Conservation (phyloP, 2,797 vertebrate species). For the Bryconaethiops microstoma region DNA sequence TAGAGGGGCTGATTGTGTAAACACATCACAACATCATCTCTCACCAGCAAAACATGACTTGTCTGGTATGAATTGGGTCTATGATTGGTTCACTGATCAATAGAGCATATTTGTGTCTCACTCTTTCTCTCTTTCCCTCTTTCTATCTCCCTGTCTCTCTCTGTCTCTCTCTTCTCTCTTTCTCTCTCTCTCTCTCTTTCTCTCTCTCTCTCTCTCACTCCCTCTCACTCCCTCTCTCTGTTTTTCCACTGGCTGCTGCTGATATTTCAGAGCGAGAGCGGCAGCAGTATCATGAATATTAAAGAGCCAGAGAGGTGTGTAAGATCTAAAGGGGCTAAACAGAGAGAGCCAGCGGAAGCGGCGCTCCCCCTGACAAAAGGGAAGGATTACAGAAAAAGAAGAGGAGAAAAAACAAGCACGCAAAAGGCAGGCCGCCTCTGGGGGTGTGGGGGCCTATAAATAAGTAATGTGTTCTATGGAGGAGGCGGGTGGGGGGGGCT, state of each 20-base stretch:
- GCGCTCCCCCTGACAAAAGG: slow-evolving; percentile 51
- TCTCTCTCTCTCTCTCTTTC: neutral
- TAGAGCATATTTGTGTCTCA: neutral
- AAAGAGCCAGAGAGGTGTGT: slow-evolving; percentile 56
- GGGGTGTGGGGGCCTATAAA: slow-evolving; percentile 63
- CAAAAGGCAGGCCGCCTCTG: slow-evolving; percentile 58
- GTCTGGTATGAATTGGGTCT: slow-evolving; percentile 30
- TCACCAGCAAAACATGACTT: slow-evolving; percentile 32
- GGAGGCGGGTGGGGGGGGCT: slow-evolving; percentile 55
- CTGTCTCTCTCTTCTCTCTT: neutral
- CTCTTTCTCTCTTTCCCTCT: neutral
- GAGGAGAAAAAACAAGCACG: slow-evolving; percentile 53
- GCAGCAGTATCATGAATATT: slow-evolving; percentile 60
- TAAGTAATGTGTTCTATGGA: slow-evolving; percentile 66
- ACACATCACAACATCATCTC: slow-evolving; percentile 6
- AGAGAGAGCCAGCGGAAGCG: slow-evolving; percentile 48
- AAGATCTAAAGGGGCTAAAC: slow-evolving; percentile 55
- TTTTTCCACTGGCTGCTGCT: slow-evolving; percentile 7
- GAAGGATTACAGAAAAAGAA: slow-evolving; percentile 60
- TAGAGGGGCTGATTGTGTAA: slow-evolving; percentile 23
- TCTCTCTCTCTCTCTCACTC: neutral
- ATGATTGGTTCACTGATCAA: slow-evolving; percentile 33
- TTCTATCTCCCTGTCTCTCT: slow-evolving; percentile 39
- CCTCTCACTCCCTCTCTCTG: slow-evolving; percentile 7
- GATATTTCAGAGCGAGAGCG: slow-evolving; percentile 51